These are phyloP conservation scores for Agelaius phoeniceus DNA, from an alignment of 2,113 vertebrate genomes.

Conservation along the genomic window DNA sequence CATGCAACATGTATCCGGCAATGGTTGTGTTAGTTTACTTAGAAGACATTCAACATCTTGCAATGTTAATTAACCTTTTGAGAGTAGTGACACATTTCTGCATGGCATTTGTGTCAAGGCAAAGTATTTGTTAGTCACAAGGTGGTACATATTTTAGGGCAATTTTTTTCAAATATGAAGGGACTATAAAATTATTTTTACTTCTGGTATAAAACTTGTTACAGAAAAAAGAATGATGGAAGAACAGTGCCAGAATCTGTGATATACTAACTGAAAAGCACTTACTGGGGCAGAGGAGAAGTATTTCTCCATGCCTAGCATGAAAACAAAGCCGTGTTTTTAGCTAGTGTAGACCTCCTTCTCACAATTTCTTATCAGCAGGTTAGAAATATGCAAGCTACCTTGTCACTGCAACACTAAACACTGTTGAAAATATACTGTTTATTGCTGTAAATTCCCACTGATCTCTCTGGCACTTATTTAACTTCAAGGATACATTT, in stretches of 20 bases:
- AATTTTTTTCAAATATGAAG: not conserved
- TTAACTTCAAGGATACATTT: not conserved
- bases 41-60: not conserved
- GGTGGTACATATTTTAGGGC: not conserved
- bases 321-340: not conserved
- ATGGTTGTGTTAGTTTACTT: not conserved
- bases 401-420: not conserved
- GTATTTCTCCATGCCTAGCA: not conserved
- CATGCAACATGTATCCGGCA: not conserved
- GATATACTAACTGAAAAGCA: not conserved
- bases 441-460: not conserved
- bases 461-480: not conserved
- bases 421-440: not conserved
- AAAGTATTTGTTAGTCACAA: not conserved
- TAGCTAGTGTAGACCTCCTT: not conserved
- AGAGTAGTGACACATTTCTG: not conserved
- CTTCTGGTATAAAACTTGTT: not conserved
- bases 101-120: not conserved
- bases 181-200: not conserved
- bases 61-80: conserved; percentile 11
- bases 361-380: not conserved
- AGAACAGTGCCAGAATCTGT: not conserved
- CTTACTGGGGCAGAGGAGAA: not conserved
- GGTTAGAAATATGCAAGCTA: not conserved
- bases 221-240: not conserved